These are phyloP conservation scores for Ptychodera flava DNA, from an alignment of 35 echinoderm and acorn worm genomes.

Conservation along the genomic window DNA sequence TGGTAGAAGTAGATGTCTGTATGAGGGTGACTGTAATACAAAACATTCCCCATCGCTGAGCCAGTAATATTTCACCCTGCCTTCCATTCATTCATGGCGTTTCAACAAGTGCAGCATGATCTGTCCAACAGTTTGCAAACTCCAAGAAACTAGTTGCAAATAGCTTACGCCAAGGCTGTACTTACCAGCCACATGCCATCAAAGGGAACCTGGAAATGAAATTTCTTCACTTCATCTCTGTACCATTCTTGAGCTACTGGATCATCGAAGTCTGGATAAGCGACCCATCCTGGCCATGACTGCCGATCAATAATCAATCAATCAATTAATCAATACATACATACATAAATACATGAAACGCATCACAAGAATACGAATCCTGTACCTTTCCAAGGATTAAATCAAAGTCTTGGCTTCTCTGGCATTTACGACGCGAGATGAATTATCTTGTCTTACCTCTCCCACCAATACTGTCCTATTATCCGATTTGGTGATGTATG, in stretches of 20 bases:
- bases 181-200: constrained; percentile 96
- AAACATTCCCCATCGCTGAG: too few relatives aligned
- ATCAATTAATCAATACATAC: neutral
- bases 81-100: too few relatives aligned
- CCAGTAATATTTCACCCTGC: too few relatives aligned
- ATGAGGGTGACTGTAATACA: too few relatives aligned
- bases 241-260: constrained; percentile 56
- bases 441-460: neutral
- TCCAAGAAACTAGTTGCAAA: too few relatives aligned
- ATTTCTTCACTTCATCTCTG: constrained; percentile 29
- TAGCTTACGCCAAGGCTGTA: neutral
- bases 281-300: constrained; percentile 84
- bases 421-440: constrained; percentile 38
- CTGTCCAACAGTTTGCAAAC: too few relatives aligned
- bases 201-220: constrained; percentile 53
- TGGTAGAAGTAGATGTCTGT: too few relatives aligned
- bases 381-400: neutral
- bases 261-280: constrained; percentile 85
- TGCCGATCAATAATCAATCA: constrained; percentile 2
- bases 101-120: too few relatives aligned
- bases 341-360: neutral
- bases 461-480: neutral
- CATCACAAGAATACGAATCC: neutral
- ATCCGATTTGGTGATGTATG: neutral
- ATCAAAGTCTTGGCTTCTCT: neutral